Base-by-base conservation (phyloP, 2,888 invertebrate species). In the Aricia artaxerxes region DNA sequence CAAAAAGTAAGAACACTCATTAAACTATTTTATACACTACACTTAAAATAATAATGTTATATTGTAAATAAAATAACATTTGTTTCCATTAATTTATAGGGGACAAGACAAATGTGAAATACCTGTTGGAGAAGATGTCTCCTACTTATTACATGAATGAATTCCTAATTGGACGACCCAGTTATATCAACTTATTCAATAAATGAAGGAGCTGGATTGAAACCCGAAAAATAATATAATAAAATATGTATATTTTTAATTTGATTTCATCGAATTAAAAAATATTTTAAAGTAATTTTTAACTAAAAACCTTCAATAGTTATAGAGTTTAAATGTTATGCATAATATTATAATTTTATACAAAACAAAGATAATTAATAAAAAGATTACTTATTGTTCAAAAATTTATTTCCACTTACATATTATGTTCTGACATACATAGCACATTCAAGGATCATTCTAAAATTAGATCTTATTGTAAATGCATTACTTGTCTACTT, bases 71-170 rank as follows among this genome's bases (percentile, higher is more conserved):
- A 31, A 31, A 64, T 64, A 38, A 69, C 38, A 49, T 9, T 49
- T 49, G 53, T 82, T 80, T 78, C 81, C 24, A 24, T 24, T 82
- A 83, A 82, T 79, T 95, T 95, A 84, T 87, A 97, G 97, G 81
- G 90, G 90, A 77, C 87, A 92, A 81, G 86, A 90, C 38, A 94
- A 96, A 80, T 86, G 87, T 80, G 96, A 96, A 86, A 93, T 93
- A 86, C 87, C 92, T 76, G 91, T 95, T 72, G 95, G 95, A 72
- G 88, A 95, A 24, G 96, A 97, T 91, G 87, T 97, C 73, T 96
- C 96, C 84, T 96, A 95, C 86, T 91, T 92, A 82, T 79, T 83
- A 40, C 73, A 81, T 9, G 57, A 77, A 61, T 35, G 6, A 61
- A 77, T 69, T 69, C 5, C 35, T 9, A 69, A 11, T 64, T 35